Evolutionary conservation across 2,797 vertebrate genomes (phyloP), one percentile per base, ranked within the genome.

Genomic region (Sarcophilus harrisii): DNA sequence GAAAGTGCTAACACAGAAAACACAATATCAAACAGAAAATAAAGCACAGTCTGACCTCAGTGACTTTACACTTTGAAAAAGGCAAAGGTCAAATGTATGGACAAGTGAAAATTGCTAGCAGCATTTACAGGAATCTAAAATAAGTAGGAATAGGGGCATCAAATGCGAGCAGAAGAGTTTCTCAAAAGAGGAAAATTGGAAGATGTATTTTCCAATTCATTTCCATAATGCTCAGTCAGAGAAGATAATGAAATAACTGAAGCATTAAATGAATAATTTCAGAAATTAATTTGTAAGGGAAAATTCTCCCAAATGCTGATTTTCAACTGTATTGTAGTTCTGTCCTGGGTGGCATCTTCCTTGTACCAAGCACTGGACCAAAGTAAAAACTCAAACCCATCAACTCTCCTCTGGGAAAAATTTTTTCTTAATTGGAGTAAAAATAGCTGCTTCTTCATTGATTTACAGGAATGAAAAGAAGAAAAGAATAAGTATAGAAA

Each of bases 211-310:
- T 49, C 29, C 18, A 92, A 9, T 91, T 94, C 14, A 59, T 58
- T 18, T 62, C 92, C 73, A n/a, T 91, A 30, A 57, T 57, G 58
- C 90, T 95, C 45, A 96, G 92, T 52, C 27, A 94, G 45, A 95
- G 95, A 94, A 97, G 94, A 95, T 38, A 96, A 96, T 38, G 58
- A 96, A 93, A 81, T 45, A 81, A 81, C 38, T 94, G 94, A 96
- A 97, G 94, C 92, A 95, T 97, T 96, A 98, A 98, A 98, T 95
- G 97, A 97, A 94, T 97, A 96, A 91, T 97, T 97, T 95, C 73
- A 93, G 90, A 96, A 97, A 58, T 95, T 92, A 96, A 96, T 91
- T 95, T 96, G 81, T 93, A 93, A 62, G 58, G 91, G 73, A 93
- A 96, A 96, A 97, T 18, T 32, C 54, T 94, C 60, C n/a, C 89